Base-by-base conservation (phyloP, 2,888 invertebrate species). In the Eristalinus sepulchralis region DNA sequence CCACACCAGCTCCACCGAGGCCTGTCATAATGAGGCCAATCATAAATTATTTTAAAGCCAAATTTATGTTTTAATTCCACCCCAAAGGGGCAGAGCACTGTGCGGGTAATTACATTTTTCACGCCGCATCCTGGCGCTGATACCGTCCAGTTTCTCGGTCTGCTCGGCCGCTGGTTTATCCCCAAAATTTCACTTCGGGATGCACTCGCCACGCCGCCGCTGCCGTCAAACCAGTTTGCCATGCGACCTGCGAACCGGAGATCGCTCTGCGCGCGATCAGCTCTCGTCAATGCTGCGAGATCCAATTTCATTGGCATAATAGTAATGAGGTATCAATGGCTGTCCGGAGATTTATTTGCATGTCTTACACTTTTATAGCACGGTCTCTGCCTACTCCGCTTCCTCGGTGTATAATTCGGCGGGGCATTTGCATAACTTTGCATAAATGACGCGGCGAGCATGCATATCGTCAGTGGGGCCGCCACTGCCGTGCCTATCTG, bases 41-140 rank as follows among this genome's bases (percentile, higher is more conserved):
- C 82, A 83, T 83, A 86, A 86, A 86, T 86, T 83, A 86, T 78
- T 39, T 86, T 83, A 71, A 86, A 86, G 73, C 59, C 83, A 66
- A 78, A 86, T 86, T 86, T 86, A 83, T 86, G 86, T 71, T 83
- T 86, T 78, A 83, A 83, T 86, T 86, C 75, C 60, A 71, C 71
- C 66, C 78, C 77, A 64, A 70, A 78, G 66, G 31, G 68, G 60
- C 77, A 81, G 57, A 39, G 13, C 68, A 34, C 24, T 6, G 31
- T 33, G 9, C 8, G 13, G 60, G 73, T 77, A 77, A 64, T 73
- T 68, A 57, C 73, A 68, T 72, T 76, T 68, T 77, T 85, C 77
- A 82, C 85, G 73, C 85, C n/a, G 39, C 1, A 47, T 47, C 39
- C 39, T 47, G n/a, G 17, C 39, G 39, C 2, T 17, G 4, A 0